Conservation (phyloP, 2,888 invertebrate species). For the Thymelicus acteon region DNA sequence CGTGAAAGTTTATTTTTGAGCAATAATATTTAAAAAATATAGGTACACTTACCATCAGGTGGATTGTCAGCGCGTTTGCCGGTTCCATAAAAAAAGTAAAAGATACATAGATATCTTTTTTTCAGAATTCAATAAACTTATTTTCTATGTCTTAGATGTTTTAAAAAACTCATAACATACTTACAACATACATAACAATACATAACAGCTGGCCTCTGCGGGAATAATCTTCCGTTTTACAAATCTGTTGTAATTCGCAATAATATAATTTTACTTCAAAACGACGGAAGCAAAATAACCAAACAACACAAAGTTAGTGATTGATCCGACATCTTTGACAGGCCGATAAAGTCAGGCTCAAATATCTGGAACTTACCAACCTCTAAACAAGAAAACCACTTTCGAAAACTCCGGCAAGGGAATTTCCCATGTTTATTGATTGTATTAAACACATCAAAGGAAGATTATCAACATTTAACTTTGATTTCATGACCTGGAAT, state of each 20-base stretch:
- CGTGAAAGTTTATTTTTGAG: too few relatives aligned
- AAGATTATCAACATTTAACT: neutral
- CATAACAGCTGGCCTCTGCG: too few relatives aligned
- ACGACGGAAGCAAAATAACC: neutral
- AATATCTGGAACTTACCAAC: constrained; percentile 11
- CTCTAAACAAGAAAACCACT: constrained; percentile 4
- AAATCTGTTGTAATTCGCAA: neutral
- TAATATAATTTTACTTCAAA: neutral
- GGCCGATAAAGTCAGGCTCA: constrained; percentile 9
- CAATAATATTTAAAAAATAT: too few relatives aligned
- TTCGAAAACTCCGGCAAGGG: neutral
- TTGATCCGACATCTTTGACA: constrained; percentile 12
- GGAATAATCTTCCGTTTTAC: neutral
- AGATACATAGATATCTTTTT: too few relatives aligned
- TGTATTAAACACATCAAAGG: constrained; percentile 1
- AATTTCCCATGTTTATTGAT: constrained; percentile 4
- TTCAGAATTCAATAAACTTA: too few relatives aligned
- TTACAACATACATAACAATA: too few relatives aligned
- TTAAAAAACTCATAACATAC: too few relatives aligned
- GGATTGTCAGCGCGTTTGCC: too few relatives aligned
- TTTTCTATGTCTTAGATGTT: too few relatives aligned
- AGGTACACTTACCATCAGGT: too few relatives aligned
- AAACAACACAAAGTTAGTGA: constrained; percentile 7
- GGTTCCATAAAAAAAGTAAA: too few relatives aligned
- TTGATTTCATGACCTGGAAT: neutral